These are phyloP conservation scores for Megastigmus dorsalis DNA, from an alignment of 2,888 invertebrate genomes.

Conservation along the genomic window DNA sequence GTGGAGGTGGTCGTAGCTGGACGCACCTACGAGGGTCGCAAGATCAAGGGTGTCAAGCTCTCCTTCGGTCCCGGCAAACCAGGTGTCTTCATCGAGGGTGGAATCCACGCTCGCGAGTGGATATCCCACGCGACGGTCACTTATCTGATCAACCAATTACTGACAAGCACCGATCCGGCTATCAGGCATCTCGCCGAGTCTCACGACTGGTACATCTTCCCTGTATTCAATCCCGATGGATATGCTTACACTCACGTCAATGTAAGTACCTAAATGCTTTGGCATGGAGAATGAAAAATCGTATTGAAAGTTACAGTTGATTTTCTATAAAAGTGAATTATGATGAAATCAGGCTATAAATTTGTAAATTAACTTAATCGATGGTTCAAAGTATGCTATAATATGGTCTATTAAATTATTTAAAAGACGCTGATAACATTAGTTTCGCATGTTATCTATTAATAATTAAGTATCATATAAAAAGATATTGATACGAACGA, in stretches of 20 bases:
- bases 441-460: no score
- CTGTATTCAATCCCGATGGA: constrained; percentile 88
- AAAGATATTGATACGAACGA: no score
- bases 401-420: no score
- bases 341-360: no score
- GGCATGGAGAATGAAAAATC: no score
- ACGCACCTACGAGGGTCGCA: constrained; percentile 48
- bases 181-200: constrained; percentile 76
- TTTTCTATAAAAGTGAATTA: no score
- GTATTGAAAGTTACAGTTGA: no score
- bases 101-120: constrained; percentile 87
- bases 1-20: constrained; percentile 66
- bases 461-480: no score
- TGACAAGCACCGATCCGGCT: constrained; percentile 77
- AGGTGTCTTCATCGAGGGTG: constrained; percentile 79
- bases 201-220: constrained; percentile 85
- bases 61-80: constrained; percentile 74
- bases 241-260: constrained; percentile 82
- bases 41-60: constrained; percentile 56
- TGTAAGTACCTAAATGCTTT: no score
- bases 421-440: no score
- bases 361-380: no score
- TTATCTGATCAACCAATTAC: constrained; percentile 79
- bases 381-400: no score
- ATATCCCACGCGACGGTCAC: constrained; percentile 81